Percentiles rank a stretch among this genome's conserved stretches.
Evolutionary conservation across 1,140 invertebrate species (phyloP).

Genomic region (Drosophila neocordata): DNA sequence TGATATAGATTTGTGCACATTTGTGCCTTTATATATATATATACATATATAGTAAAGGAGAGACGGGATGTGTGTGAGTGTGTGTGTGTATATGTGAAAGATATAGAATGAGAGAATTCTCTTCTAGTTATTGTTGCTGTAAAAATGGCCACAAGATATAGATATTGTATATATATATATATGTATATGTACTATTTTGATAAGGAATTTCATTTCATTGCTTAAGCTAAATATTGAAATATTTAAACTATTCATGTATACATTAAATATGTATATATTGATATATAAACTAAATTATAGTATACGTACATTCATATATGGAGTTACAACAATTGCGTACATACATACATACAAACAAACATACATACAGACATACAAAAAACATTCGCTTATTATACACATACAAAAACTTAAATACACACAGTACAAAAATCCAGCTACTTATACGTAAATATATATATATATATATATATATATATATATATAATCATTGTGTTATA

Average conservation of each 20-base stretch:
- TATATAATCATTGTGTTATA: constrained; percentile 8
- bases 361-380: constrained; percentile 62
- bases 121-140: constrained; percentile 21
- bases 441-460: constrained; percentile 51
- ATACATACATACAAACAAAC: constrained; percentile 63
- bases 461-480: constrained; percentile 35
- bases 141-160: constrained; percentile 40
- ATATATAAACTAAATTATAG: constrained; percentile 56
- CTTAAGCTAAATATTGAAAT: constrained; percentile 39
- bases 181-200: constrained; percentile 15
- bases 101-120: not conserved
- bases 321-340: constrained; percentile 59
- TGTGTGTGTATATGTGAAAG: not conserved
- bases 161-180: constrained; percentile 8
- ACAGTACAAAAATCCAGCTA: constrained; percentile 74
- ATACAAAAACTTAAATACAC: constrained; percentile 67
- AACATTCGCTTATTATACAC: constrained; percentile 46
- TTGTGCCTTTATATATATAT: constrained; percentile 1
- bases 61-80: not conserved
- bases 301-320: constrained; percentile 30
- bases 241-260: constrained; percentile 10
- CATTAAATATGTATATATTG: constrained; percentile 37
- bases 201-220: constrained; percentile 47
- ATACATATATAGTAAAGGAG: not conserved
- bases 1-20: constrained; percentile 3